Evolutionary conservation across 30 jellyfish, hydroid and myxozoan species (phyloP).

Genomic region (Aurelia aurita complex sp. Pacific): DNA sequence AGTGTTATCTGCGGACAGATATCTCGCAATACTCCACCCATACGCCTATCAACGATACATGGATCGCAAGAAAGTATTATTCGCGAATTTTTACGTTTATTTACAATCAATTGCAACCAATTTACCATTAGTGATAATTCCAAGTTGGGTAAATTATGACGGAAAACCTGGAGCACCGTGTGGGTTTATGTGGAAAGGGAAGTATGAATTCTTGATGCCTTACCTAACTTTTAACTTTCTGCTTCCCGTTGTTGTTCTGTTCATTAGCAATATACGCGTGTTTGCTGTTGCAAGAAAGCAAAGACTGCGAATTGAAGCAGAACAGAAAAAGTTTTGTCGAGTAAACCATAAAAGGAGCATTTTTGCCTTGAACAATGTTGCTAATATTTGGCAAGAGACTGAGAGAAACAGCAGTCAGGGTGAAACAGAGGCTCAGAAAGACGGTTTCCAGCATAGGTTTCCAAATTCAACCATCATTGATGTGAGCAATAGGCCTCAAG

Average conservation of each 20-base stretch:
- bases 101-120: slow-evolving; percentile 37
- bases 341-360: not conserved
- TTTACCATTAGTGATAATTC: slow-evolving; percentile 40
- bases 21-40: slow-evolving; percentile 59
- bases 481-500: not conserved
- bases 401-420: too few species aligned
- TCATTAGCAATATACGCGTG: slow-evolving; percentile 25
- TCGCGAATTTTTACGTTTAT: not conserved
- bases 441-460: not conserved
- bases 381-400: not conserved
- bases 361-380: not conserved
- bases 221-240: slow-evolving; percentile 23
- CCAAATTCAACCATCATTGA: not conserved
- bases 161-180: slow-evolving; percentile 68
- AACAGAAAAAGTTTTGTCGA: not conserved
- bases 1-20: slow-evolving; percentile 51
- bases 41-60: not conserved
- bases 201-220: slow-evolving; percentile 14
- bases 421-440: not conserved
- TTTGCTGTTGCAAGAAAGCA: slow-evolving; percentile 49
- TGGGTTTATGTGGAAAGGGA: slow-evolving; percentile 60
- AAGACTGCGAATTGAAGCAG: slow-evolving; percentile 7
- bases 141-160: slow-evolving; percentile 61
- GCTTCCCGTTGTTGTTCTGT: slow-evolving; percentile 25
- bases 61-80: not conserved